Conservation (phyloP, 37 sponge, comb jelly and placozoan genomes). For the Sycon ciliatum region DNA sequence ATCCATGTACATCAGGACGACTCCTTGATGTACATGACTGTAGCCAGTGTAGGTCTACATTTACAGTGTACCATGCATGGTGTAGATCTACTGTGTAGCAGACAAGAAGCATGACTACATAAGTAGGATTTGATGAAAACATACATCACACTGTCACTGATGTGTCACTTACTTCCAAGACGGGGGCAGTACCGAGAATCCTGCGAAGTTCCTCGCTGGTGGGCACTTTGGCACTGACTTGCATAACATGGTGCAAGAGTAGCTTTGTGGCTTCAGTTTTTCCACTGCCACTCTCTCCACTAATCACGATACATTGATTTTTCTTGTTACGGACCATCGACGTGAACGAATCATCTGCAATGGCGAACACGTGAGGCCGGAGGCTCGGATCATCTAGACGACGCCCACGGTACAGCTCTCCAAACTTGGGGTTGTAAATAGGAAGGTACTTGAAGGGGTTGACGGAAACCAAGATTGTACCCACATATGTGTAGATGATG, state of each 20-base stretch:
- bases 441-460: constrained; percentile 77
- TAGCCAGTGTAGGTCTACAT: too few species aligned
- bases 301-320: constrained; percentile 77
- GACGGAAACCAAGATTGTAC: constrained; percentile 81
- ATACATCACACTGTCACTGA: too few species aligned
- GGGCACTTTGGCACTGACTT: constrained; percentile 66
- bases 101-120: too few species aligned
- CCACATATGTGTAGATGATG: constrained; percentile 90
- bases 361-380: constrained; percentile 83
- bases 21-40: too few species aligned
- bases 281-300: constrained; percentile 88
- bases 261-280: constrained; percentile 89
- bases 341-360: constrained; percentile 70
- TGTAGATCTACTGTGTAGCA: too few species aligned
- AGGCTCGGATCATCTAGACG: constrained; percentile 11
- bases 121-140: too few species aligned
- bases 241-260: constrained; percentile 73
- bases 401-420: constrained; percentile 56
- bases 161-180: constrained; percentile 83
- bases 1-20: too few species aligned
- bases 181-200: constrained; percentile 76
- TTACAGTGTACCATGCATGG: too few species aligned
- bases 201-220: constrained; percentile 49
- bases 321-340: constrained; percentile 59
- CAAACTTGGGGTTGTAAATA: constrained; percentile 80